Percentiles rank a stretch among this genome's conserved stretches.
Conservation (phyloP, 2,113 vertebrate species). For the Sturnira hondurensis region DNA sequence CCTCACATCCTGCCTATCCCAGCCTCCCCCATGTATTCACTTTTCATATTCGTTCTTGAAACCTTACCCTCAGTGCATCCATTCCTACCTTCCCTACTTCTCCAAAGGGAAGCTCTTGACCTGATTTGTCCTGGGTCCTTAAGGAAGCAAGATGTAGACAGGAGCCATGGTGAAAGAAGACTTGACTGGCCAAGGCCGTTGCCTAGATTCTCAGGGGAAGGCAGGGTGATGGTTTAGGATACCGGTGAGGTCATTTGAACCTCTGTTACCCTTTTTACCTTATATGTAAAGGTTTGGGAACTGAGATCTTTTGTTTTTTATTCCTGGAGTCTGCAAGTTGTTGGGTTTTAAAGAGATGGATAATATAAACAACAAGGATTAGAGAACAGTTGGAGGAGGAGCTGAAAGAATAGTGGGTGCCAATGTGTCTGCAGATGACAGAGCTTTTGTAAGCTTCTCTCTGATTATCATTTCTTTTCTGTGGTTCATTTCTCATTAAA, state of each 20-base stretch:
- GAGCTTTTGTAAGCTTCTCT: slow-evolving; percentile 57
- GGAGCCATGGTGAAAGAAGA: background rate
- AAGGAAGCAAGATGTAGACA: background rate
- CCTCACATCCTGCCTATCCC: background rate
- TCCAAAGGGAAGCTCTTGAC: background rate
- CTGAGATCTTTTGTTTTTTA: slow-evolving; percentile 13
- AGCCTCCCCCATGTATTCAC: background rate
- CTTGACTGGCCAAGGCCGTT: background rate
- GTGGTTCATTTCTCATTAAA: slow-evolving; percentile 65
- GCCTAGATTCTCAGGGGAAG: background rate
- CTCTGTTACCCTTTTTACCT: background rate
- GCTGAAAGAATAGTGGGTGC: slow-evolving; percentile 36
- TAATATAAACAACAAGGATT: slow-evolving; percentile 54
- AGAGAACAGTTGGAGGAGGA: slow-evolving; percentile 59
- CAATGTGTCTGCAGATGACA: slow-evolving; percentile 50
- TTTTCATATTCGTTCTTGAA: background rate
- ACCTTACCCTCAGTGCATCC: background rate
- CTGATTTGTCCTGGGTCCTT: background rate
- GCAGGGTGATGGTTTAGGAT: background rate
- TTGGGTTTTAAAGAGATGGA: slow-evolving; percentile 42
- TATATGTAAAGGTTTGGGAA: background rate
- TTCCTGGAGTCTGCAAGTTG: slow-evolving; percentile 40
- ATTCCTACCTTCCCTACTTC: background rate
- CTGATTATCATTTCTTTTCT: slow-evolving; percentile 60
- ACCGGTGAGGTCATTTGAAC: background rate